Evolutionary conservation across 2,888 invertebrate genomes (phyloP).

Genomic region (Tachina grossa): DNA sequence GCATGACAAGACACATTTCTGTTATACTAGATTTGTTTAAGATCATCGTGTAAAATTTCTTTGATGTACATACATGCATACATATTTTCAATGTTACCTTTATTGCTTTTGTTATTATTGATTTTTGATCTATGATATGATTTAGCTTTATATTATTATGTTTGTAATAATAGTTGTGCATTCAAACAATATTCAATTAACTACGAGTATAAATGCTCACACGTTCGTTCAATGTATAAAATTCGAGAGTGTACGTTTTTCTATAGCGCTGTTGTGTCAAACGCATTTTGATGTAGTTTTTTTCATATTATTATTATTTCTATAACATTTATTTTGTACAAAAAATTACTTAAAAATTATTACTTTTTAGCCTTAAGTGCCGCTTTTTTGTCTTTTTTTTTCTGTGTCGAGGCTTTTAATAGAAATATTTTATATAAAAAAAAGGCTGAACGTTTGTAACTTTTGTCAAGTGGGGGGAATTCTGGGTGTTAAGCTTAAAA

Average conservation of each 20-base stretch:
- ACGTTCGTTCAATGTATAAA: slow-evolving; percentile 39
- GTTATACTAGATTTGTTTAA: background rate
- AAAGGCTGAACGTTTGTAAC: background rate
- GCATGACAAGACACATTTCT: slow-evolving; percentile 65
- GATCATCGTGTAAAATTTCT: slow-evolving; percentile 49
- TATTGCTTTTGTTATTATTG: slow-evolving; percentile 48
- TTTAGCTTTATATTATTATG: slow-evolving; percentile 22
- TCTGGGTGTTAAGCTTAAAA: slow-evolving; percentile 54
- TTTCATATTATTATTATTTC: slow-evolving; percentile 20
- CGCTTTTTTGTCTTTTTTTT: slow-evolving; percentile 42
- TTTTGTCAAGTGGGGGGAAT: slow-evolving; percentile 64
- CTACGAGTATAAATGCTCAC: slow-evolving; percentile 64
- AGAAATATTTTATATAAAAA: slow-evolving; percentile 63
- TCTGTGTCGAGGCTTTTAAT: slow-evolving; percentile 45
- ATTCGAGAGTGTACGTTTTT: slow-evolving; percentile 7
- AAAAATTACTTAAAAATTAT: slow-evolving; percentile 38
- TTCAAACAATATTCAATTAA: slow-evolving; percentile 70
- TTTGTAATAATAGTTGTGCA: slow-evolving; percentile 63
- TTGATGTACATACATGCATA: background rate
- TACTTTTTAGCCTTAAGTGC: slow-evolving; percentile 60
- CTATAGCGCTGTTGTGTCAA: slow-evolving; percentile 64
- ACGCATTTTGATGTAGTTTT: slow-evolving; percentile 42
- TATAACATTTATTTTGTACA: slow-evolving; percentile 19
- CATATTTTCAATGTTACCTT: slow-evolving; percentile 21
- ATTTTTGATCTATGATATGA: slow-evolving; percentile 65